Conservation (phyloP, 2,888 invertebrate species). For the Agrotis ipsilon region DNA sequence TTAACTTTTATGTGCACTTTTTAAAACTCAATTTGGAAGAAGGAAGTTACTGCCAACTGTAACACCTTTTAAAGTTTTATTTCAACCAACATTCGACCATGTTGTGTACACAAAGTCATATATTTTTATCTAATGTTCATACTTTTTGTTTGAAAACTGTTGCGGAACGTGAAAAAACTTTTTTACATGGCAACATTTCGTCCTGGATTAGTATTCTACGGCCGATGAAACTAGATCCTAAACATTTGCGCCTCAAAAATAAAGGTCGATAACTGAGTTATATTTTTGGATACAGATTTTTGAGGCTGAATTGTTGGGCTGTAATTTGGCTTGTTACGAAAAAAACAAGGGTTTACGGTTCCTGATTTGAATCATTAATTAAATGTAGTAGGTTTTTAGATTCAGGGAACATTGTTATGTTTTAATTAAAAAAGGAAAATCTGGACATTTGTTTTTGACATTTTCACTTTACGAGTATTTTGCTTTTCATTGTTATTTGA, state of each 20-base stretch:
- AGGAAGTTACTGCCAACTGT: slow-evolving; percentile 13
- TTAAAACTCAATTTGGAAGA: slow-evolving; percentile 9
- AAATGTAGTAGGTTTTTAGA: slow-evolving; percentile 31
- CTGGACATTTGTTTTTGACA: neutral
- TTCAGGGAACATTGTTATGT: neutral
- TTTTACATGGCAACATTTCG: slow-evolving; percentile 23
- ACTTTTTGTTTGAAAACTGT: slow-evolving; percentile 32
- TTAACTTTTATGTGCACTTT: slow-evolving; percentile 11
- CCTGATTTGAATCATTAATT: slow-evolving; percentile 41
- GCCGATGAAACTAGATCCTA: slow-evolving; percentile 31
- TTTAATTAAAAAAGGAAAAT: slow-evolving; percentile 28
- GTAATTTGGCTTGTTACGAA: slow-evolving; percentile 35
- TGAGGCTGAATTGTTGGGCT: neutral
- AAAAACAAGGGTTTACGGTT: slow-evolving; percentile 27
- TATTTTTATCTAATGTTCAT: slow-evolving; percentile 29
- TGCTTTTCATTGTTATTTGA: neutral
- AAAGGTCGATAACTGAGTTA: slow-evolving; percentile 25
- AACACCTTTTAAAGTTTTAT: slow-evolving; percentile 15
- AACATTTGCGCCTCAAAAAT: slow-evolving; percentile 35
- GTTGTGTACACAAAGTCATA: slow-evolving; percentile 23
- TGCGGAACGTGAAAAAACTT: slow-evolving; percentile 10
- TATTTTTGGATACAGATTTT: slow-evolving; percentile 38
- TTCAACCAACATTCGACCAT: slow-evolving; percentile 13
- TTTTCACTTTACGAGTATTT: neutral
- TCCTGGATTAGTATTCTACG: slow-evolving; percentile 41